Conservation (phyloP, 2,888 invertebrate genomes). For the Drosophila nigritarsus region DNA sequence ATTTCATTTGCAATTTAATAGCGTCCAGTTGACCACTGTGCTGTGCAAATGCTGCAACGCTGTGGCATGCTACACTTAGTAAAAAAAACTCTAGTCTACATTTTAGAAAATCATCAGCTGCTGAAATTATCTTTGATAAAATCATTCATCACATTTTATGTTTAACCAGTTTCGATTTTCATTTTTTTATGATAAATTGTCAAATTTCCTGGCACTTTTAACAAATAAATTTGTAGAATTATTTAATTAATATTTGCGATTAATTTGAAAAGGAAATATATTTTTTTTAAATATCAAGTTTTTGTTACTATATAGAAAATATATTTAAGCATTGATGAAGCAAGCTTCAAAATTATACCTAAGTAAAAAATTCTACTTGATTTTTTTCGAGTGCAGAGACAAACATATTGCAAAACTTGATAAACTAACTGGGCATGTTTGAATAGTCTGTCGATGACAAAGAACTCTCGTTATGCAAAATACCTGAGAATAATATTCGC, state of each 20-base stretch:
- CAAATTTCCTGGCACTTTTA: too few species aligned
- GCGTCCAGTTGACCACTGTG: slow-evolving; percentile 39
- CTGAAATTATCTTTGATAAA: not conserved
- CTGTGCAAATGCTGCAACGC: slow-evolving; percentile 1
- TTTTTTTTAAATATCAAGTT: not conserved
- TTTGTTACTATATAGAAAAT: not conserved
- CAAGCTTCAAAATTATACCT: not conserved
- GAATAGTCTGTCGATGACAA: slow-evolving; percentile 27
- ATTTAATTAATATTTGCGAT: not conserved
- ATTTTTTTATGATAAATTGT: not conserved
- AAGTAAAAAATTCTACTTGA: not conserved
- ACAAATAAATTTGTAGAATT: not conserved
- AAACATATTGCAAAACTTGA: slow-evolving; percentile 24
- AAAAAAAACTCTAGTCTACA: not conserved
- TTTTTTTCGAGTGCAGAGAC: not conserved
- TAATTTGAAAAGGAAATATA: too few species aligned
- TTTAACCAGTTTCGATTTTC: not conserved
- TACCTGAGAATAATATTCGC: slow-evolving; percentile 50
- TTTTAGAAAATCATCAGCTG: not conserved
- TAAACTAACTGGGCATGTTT: not conserved
- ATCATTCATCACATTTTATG: not conserved
- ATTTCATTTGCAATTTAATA: slow-evolving; percentile 77
- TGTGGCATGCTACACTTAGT: slow-evolving; percentile 23
- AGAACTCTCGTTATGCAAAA: slow-evolving; percentile 71
- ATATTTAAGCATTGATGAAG: not conserved